Conservation (phyloP, 2,113 vertebrate species). For the Chamaea fasciata region DNA sequence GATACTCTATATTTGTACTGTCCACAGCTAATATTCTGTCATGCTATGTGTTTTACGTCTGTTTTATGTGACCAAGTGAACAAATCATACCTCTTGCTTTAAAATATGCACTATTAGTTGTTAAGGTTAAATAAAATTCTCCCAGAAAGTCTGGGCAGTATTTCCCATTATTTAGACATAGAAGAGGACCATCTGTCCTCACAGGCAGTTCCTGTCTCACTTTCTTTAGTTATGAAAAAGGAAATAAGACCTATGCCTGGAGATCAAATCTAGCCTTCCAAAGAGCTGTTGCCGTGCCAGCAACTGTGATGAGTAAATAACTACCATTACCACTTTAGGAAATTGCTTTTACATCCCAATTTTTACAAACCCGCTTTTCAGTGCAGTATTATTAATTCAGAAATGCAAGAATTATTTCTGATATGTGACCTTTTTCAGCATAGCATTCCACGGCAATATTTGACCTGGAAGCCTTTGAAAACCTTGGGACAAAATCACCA, state of each 20-base stretch:
- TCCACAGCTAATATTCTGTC: not conserved
- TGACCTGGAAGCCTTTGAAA: not conserved
- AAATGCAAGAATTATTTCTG: not conserved
- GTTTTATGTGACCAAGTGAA: not conserved
- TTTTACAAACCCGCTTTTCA: not conserved
- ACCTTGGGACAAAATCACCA: not conserved
- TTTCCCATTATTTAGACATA: not conserved
- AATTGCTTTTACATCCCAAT: not conserved
- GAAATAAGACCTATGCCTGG: not conserved
- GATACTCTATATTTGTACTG: not conserved
- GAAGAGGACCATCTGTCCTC: not conserved
- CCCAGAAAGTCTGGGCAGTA: not conserved
- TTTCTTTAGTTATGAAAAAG: not conserved
- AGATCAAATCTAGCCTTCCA: not conserved
- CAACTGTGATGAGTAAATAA: not conserved
- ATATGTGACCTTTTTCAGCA: not conserved
- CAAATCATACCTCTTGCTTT: not conserved
- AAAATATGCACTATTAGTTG: not conserved
- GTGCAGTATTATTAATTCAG: not conserved
- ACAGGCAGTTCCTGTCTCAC: not conserved
- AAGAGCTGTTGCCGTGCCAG: not conserved
- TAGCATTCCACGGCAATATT: not conserved
- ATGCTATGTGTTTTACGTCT: fast-evolving
- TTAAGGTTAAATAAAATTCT: not conserved
- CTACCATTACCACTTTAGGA: not conserved